Base-by-base conservation (phyloP, 2,888 invertebrate species). In the Mythimna loreyi region DNA sequence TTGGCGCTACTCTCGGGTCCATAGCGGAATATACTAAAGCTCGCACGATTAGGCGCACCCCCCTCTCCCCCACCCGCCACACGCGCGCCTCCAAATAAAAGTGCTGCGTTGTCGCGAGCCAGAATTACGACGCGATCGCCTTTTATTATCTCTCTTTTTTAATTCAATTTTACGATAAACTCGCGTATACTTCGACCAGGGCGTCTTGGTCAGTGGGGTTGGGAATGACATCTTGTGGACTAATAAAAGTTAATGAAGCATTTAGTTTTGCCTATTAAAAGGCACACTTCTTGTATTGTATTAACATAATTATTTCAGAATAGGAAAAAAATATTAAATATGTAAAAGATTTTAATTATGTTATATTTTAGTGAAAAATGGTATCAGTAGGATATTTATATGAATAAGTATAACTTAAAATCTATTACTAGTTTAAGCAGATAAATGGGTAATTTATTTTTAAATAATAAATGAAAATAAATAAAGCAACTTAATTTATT, bases 151-250 rank as follows among this genome's bases (percentile, higher is more conserved):
- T 92, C 86, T 92, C 91, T 94, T 95, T 95, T 95, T 95, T 92
- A 94, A 94, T 95, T 95, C 94, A 93, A 93, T 95, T 94, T 94
- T 93, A 94, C 92, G 93, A 94, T 95, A 93, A 94, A 90, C 92
- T 85, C 82, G 85, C 87, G 85, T 90, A 84, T 64, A 85, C 88
- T 82, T 72, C 78, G 90, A 87, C 87, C 81, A 75, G 84, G 68
- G 60, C 40, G 49, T 87, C 83, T 91, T 90, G 87, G 84, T 85
- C 81, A 75, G 56, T 78, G 49, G 53, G 52, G n/a, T 50, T 62
- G 61, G 67, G 45, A 66, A 69, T 78, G 67, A 75, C 50, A 68
- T 50, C 50, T 58, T 58, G 50, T 50, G 16, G 43, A 56, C 1
- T 30, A 52, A 61, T 56, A 60, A 56, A 75, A 57, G 19, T 43